These are phyloP conservation scores for Tragelaphus buxtoni DNA, from an alignment of 2,113 vertebrate species.

Conservation along the genomic window DNA sequence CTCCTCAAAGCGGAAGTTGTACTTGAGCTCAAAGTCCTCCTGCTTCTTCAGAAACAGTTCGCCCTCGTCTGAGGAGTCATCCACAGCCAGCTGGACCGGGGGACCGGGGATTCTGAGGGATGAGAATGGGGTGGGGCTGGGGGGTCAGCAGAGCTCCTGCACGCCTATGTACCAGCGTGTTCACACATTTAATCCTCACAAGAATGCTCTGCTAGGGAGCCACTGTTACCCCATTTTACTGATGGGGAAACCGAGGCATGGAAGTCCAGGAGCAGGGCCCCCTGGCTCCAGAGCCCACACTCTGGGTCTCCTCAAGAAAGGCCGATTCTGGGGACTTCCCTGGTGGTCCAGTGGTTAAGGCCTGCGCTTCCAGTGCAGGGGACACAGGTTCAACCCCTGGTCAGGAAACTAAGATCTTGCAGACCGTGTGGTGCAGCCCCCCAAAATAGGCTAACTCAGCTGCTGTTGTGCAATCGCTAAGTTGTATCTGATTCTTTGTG, in stretches of 20 bases:
- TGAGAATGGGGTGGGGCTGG: neutral
- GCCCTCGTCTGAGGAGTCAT: constrained; percentile 90
- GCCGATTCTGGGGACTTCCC: neutral
- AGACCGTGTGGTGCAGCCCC: neutral
- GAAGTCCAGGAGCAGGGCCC: neutral
- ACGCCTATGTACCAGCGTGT: fast-evolving
- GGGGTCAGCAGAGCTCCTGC: neutral
- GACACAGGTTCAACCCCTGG: neutral
- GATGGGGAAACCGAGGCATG: neutral
- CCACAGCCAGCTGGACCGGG: constrained; percentile 73
- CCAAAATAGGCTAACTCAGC: neutral
- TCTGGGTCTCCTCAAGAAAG: neutral
- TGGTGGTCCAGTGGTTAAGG: neutral
- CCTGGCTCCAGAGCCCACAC: neutral
- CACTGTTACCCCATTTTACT: neutral
- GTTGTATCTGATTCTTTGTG: neutral
- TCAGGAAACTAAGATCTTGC: neutral
- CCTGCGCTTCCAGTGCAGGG: neutral
- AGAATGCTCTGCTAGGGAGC: neutral
- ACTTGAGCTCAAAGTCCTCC: constrained; percentile 90
- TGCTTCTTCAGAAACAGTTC: constrained; percentile 89
- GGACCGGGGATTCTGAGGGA: constrained; percentile 76
- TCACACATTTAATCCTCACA: neutral
- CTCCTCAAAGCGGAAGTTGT: constrained; percentile 95
- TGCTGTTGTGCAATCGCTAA: neutral